phyloP scores from a whole-genome alignment of 2,888 invertebrate species.

The Euplexia lucipara region DNA sequence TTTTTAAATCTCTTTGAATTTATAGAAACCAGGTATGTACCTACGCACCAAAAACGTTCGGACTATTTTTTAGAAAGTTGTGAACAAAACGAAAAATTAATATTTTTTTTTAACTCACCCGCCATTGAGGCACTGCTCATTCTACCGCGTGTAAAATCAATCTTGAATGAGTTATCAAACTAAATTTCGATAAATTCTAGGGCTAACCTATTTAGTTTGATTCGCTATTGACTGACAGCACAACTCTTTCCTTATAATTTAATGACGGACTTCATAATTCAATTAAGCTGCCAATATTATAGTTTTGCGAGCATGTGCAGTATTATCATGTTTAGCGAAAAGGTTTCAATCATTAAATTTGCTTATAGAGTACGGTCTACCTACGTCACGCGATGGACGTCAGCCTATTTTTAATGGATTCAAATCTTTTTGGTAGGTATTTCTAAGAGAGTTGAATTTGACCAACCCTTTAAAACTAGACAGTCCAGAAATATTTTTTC shows the following conservation, averaged over 20 bases:
- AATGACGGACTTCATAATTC: constrained; percentile 49
- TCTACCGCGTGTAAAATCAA: constrained; percentile 88
- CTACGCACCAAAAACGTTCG: too few relatives aligned
- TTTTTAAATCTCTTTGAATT: too few relatives aligned
- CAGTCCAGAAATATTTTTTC: too few relatives aligned
- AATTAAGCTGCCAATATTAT: constrained; percentile 56
- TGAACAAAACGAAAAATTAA: neutral
- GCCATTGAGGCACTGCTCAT: constrained; percentile 91
- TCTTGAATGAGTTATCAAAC: constrained; percentile 76
- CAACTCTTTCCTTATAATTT: constrained; percentile 41
- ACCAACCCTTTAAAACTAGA: too few relatives aligned
- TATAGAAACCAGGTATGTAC: neutral
- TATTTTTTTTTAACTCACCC: constrained; percentile 75
- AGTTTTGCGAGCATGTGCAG: neutral
- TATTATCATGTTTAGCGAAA: neutral
- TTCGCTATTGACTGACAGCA: constrained; percentile 36
- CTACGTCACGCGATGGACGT: too few relatives aligned
- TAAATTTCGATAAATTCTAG: constrained; percentile 51
- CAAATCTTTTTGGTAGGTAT: too few relatives aligned
- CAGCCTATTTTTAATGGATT: too few relatives aligned
- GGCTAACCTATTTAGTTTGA: constrained; percentile 44
- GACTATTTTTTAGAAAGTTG: neutral
- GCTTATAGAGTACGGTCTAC: too few relatives aligned
- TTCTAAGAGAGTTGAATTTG: too few relatives aligned
- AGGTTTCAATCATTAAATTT: neutral